Base-by-base conservation (phyloP, 2,113 vertebrate genomes). In the Sapajus apella region DNA sequence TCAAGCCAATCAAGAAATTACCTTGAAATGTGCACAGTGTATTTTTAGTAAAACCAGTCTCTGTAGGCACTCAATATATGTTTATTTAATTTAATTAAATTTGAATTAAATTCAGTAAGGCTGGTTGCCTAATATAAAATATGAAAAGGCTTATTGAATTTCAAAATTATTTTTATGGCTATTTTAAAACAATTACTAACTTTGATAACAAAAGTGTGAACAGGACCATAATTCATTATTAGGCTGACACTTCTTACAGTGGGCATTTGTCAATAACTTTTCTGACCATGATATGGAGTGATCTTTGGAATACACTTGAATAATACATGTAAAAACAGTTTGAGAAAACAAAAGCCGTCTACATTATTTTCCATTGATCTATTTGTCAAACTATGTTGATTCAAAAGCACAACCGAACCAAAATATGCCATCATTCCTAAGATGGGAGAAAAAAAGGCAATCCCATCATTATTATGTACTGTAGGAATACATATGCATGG, bases 71-170 rank as follows among this genome's bases (percentile, higher is more conserved):
- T 87, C 37, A 50, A 56, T 96, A 3, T 90, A 8, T 96, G n/a
- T 96, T 70, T 93, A 27, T 55, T 96, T 88, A 94, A 88, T 52
- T 91, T 89, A 97, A 94, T 96, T 95, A 64, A 61, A 84, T 84
- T 93, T 90, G 76, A 94, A 64, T 81, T 82, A 85, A 92, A 81
- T 70, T 95, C 37, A 35, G 21, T 76, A 55, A 95, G 43, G 2
- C 52, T 86, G 12, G 2, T 77, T 95, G 12, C n/a, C 52, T 86
- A 66, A 35, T 93, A 88, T 87, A 91, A 97, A 94, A 83, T 93
- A 91, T 20, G 47, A 87, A 92, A n/a, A 97, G 13, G 56, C 17
- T 76, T 92, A 94, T 70, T 86, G 83, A 95, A 80, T 94, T 88
- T 81, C 43, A 55, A 68, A 58, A 40, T 80, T 97, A 64, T 87